A percentile compares a stretch with the other conserved stretches of the same genome.
Evolutionary conservation across 2,797 vertebrate species (phyloP).

Genomic region (Spinus olivaceus): DNA sequence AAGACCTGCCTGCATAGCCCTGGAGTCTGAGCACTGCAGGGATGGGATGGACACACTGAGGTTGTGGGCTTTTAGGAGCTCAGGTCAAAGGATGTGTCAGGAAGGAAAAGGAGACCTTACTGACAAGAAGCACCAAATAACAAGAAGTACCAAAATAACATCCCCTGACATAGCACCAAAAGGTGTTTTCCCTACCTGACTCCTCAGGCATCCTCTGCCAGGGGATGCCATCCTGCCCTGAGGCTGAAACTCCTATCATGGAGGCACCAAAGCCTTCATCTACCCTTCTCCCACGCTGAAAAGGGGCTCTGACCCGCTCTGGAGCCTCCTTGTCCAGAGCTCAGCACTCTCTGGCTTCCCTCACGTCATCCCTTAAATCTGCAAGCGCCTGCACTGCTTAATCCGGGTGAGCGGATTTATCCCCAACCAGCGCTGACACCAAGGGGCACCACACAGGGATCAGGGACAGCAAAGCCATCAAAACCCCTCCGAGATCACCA

Average conservation of each 20-base stretch:
- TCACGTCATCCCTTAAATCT: conserved; percentile 37
- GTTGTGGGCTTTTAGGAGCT: not conserved
- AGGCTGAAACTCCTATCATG: fast-evolving
- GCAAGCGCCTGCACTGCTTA: not conserved
- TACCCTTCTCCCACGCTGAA: fast-evolving
- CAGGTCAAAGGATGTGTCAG: not conserved
- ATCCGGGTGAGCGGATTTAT: conserved; percentile 21
- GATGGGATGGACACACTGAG: fast-evolving
- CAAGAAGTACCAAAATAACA: not conserved
- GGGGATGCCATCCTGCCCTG: not conserved
- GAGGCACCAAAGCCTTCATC: not conserved
- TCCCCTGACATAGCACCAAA: not conserved
- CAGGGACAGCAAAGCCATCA: fast-evolving
- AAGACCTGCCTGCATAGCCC: not conserved
- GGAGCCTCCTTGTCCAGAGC: not conserved
- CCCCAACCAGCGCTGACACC: not conserved
- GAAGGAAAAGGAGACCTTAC: not conserved
- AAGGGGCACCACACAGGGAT: not conserved
- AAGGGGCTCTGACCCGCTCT: not conserved
- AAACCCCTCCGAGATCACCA: not conserved
- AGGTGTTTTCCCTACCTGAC: not conserved
- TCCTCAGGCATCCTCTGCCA: not conserved
- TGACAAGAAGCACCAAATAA: not conserved
- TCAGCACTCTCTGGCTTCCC: not conserved
- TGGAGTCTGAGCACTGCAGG: fast-evolving